Base-by-base conservation (phyloP, 2,113 vertebrate genomes). In the Chlorodrepanis virens region DNA sequence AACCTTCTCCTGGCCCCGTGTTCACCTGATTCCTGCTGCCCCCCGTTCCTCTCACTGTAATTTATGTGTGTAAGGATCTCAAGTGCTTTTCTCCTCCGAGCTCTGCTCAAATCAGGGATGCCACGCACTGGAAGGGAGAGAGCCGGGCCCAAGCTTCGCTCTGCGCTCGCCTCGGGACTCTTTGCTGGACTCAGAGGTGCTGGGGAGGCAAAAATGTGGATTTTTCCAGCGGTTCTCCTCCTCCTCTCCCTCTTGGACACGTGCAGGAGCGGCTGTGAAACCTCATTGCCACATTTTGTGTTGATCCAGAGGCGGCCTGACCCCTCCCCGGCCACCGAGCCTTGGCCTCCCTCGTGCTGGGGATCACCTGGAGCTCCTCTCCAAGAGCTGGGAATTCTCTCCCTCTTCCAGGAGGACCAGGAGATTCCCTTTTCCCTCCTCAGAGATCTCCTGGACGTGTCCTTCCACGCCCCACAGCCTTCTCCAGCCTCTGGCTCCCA, bases 1-100 rank as follows among this genome's bases (percentile, higher is more conserved):
- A 72, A 74, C 79, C 71, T 83, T n/a, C 67, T 76, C 65, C 74
- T 2, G 45, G 76, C 71, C 40, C 61, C 2, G 13, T 49, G 39
- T 39, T 56, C 67, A 14, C 59, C 89, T 27, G 1, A 2, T n/a
- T 33, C 86, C 83, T 86, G 89, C 83, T 61, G 53, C 57, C 44
- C 50, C 40, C 29, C 5, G 18, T 83, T 50, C 94, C 91, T 78
- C 79, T 90, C 81, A 56, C 90, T 87, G 35, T 97, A 95, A 97
- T 93, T 94, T 96, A 95, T 96, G 87, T 87, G 91, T 93, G 87
- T 93, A 71, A 95, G 87, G n/a, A 93, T 97, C 91, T 93, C 94
- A 81, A 91, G 91, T 95, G 95, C 91, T 95, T 97, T 90, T 77
- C 90, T 95, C 89, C 89, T 91, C 39, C 11, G 44, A 91, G 95